Base-by-base conservation (phyloP, 2,113 vertebrate species). In the Talpa occidentalis region DNA sequence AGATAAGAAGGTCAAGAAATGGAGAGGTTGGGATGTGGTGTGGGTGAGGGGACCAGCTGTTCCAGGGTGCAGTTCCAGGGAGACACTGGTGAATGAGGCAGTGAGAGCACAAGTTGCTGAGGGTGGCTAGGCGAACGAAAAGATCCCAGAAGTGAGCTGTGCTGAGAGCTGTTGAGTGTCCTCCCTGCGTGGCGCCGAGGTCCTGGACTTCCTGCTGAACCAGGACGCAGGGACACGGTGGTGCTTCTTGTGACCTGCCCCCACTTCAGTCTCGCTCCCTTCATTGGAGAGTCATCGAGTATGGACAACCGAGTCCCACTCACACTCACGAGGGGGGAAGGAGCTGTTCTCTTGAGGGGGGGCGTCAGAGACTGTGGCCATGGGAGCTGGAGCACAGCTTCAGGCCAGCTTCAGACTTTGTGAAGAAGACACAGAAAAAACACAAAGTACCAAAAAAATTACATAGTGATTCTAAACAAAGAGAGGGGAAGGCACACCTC, bases 341-440 rank as follows among this genome's bases (percentile, higher is more conserved):
- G 35, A 56, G 37, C 2, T 28, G 16, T 79, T 47, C 70, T 70
- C 66, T 64, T 26, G 16, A 80, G 77, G 64, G 9, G 6, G 1
- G 42, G n/a, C n/a, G 32, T 32, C 69, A 72, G 30, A 91, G 42
- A 74, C 73, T 88, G 56, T 70, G 15, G 47, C 47, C 62, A 40
- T 52, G 32, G 0, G n/a, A n/a, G n/a, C n/a, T n/a, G n/a, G n/a
- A n/a, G n/a, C n/a, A n/a, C n/a, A n/a, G 28, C 12, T 94, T 37
- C 76, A 72, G 92, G 80, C 40, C 44, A 59, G 66, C 49, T 88
- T 69, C 44, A 93, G 56, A 35, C 47, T 83, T 90, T 80, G 59
- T 93, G 93, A 91, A 84, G 72, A 80, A 86, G 22, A 11, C 67
- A 92, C 37, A 5, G 73, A 84, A 80, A 87, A 59, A 89, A 72